phyloP scores from a whole-genome alignment of 2,888 invertebrate species.

The Tenodera sinensis region DNA sequence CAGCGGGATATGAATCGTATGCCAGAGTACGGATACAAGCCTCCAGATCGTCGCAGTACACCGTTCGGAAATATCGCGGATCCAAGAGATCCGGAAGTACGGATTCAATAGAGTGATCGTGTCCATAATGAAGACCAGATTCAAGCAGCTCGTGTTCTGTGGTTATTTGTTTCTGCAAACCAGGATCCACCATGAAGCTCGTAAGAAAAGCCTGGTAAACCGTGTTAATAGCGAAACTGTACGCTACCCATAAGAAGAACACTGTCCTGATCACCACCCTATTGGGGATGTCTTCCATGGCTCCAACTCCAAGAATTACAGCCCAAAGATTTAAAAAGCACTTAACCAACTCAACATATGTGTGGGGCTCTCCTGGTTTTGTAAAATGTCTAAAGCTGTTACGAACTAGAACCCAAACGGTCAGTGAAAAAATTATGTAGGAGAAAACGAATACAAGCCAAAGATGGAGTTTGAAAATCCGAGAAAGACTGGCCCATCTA shows the following conservation, averaged over 20 bases:
- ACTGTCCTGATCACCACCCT: background rate
- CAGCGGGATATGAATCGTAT: background rate
- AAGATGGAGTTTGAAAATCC: background rate
- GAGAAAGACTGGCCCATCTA: conserved; percentile 44
- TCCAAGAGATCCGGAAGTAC: background rate
- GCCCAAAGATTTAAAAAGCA: conserved; percentile 11
- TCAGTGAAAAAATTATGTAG: background rate
- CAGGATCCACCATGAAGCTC: background rate
- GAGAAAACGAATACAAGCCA: background rate
- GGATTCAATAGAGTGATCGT: background rate
- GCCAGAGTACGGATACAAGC: background rate
- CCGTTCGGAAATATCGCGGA: background rate
- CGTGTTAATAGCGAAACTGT: background rate
- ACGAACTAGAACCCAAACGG: background rate
- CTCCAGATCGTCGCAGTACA: background rate
- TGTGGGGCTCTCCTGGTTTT: background rate
- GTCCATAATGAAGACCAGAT: background rate
- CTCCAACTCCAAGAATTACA: background rate
- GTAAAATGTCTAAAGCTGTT: background rate
- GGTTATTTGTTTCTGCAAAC: background rate
- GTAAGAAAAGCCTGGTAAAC: conserved; percentile 8
- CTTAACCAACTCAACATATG: background rate
- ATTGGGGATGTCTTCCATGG: background rate
- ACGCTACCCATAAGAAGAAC: conserved; percentile 6
- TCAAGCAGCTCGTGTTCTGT: background rate